Base-by-base conservation (phyloP, 2,888 invertebrate species). In the Dicycla oo region DNA sequence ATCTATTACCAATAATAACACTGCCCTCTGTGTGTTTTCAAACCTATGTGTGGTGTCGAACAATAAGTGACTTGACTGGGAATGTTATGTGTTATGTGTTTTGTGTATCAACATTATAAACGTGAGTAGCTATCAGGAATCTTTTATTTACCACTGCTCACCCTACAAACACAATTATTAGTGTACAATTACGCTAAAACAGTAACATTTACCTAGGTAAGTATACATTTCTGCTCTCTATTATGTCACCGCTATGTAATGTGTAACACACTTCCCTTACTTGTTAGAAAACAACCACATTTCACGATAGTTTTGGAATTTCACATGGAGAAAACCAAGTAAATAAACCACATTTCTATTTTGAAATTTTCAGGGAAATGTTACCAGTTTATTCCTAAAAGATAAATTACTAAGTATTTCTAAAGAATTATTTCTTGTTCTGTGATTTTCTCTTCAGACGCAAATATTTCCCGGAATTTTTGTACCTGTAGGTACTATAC, bases 271-370 rank as follows among this genome's bases (percentile, higher is more conserved):
- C 4, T 75, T 26, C 40, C 30, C 18, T 20, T 11, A n/a, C 56
- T 70, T 71, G 58, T 78, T 40, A 20, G 38, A n/a, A 58, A 74
- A 53, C 45, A 45, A 30, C 51, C 72, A 20, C 72, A 78, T 53
- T 70, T 78, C 30, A 10, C 38, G 7, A 70, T 58, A 78, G 57
- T 58, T 78, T 40, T 51, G 45, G 11, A 2, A 51, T 58, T 43
- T 58, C 49, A 72, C 49, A 72, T 62, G 40, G 20, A 23, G 56
- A 75, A 73, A 47, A 58, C 45, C 45, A 26, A 51, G 70, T 70
- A 54, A 79, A 61, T 62, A 62, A 79, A 79, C 80, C 75, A 53
- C 61, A 79, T 57, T 75, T 57, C 34, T 7, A 8, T 73, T 3
- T 51, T 23, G n/a, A 73, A 79, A 75, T 73, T 78, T 30, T 57